Evolutionary conservation across 2,888 invertebrate genomes (phyloP).

Genomic region (Bembecia ichneumoniformis): DNA sequence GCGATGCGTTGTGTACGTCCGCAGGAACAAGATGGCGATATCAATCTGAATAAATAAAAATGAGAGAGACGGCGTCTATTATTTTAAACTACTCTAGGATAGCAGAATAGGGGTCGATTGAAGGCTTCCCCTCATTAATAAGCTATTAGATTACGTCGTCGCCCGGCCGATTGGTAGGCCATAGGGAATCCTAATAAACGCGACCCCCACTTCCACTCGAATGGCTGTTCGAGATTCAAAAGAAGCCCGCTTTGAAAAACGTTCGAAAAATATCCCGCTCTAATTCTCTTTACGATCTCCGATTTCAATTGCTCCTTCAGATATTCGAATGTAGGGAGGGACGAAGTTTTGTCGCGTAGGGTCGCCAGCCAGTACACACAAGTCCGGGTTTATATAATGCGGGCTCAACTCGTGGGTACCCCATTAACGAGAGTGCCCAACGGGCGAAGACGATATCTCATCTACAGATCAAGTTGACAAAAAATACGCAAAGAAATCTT

Average conservation of each 20-base stretch:
- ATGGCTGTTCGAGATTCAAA: slow-evolving; percentile 69
- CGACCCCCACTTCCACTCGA: slow-evolving; percentile 67
- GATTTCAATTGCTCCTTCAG: slow-evolving; percentile 73
- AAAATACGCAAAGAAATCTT: slow-evolving; percentile 43
- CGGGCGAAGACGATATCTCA: slow-evolving; percentile 58
- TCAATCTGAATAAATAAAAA: slow-evolving; percentile 37
- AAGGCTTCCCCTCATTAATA: slow-evolving; percentile 69
- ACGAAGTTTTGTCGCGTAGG: slow-evolving; percentile 71
- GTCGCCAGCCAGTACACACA: slow-evolving; percentile 51
- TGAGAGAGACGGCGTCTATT: slow-evolving; percentile 45
- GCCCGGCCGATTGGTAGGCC: slow-evolving; percentile 66
- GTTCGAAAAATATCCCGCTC: slow-evolving; percentile 66
- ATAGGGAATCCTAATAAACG: slow-evolving; percentile 69
- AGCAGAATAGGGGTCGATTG: slow-evolving; percentile 63
- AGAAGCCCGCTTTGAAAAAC: slow-evolving; percentile 67
- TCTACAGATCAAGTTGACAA: slow-evolving; percentile 65
- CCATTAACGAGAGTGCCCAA: slow-evolving; percentile 67
- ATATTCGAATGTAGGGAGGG: slow-evolving; percentile 72
- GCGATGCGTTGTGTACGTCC: slow-evolving; percentile 20
- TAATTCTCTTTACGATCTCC: slow-evolving; percentile 73
- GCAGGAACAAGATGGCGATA: slow-evolving; percentile 60
- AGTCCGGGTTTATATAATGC: slow-evolving; percentile 61
- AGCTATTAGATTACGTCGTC: slow-evolving; percentile 71
- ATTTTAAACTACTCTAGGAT: slow-evolving; percentile 61
- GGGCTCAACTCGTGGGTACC: slow-evolving; percentile 63